Percentiles rank a stretch among this genome's conserved stretches.
These are phyloP conservation scores for Festucalex cinctus DNA, from an alignment of 2,113 vertebrate species.

Conservation along the genomic window DNA sequence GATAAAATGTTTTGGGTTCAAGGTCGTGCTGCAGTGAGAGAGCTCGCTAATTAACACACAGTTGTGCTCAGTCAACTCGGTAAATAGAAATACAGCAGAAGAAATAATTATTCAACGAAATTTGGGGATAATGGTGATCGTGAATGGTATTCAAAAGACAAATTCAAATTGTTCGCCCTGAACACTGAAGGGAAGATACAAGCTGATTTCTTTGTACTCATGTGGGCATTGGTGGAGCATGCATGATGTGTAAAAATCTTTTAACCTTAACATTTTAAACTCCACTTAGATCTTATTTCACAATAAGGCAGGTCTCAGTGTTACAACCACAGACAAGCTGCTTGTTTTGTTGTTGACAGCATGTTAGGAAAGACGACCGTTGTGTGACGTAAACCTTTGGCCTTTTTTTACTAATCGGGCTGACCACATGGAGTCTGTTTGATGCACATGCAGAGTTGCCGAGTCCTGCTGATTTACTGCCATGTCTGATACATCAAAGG, in stretches of 20 bases:
- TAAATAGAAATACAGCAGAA: not conserved
- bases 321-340: not conserved
- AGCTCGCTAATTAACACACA: not conserved
- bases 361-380: not conserved
- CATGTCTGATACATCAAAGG: constrained; percentile 9
- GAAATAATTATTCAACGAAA: no score
- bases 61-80: not conserved
- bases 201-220: no score
- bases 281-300: no score
- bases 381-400: not conserved
- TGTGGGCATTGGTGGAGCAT: no score
- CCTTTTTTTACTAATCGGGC: not conserved
- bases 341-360: not conserved
- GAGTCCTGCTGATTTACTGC: constrained; percentile 7
- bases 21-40: not conserved
- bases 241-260: no score
- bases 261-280: no score
- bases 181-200: no score
- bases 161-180: no score
- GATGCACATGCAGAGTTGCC: not conserved
- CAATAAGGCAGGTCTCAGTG: not conserved
- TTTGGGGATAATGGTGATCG: no score
- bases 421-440: constrained; percentile 3
- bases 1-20: not conserved
- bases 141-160: no score